Conservation (phyloP, 2,888 invertebrate genomes). For the Leptodirus hochenwartii region DNA sequence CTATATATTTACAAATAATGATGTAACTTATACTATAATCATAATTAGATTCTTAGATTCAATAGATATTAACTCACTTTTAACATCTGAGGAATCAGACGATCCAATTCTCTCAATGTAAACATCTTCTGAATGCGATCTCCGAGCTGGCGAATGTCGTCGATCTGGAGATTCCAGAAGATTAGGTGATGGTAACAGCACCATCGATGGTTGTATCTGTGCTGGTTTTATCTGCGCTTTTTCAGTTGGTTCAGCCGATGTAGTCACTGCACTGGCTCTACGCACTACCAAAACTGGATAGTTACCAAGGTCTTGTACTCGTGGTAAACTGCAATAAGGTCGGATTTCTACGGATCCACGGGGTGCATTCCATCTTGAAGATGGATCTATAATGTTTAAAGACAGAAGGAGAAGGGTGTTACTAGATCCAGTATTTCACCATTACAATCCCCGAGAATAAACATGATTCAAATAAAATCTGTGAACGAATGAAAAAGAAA, state of each 20-base stretch:
- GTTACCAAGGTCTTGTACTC: slow-evolving; percentile 30
- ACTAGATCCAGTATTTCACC: too few relatives aligned
- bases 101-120: slow-evolving; percentile 19
- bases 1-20: too few relatives aligned
- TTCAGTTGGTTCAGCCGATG: slow-evolving; percentile 10
- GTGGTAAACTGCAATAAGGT: slow-evolving; percentile 39
- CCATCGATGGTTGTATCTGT: slow-evolving; percentile 14
- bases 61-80: too few relatives aligned
- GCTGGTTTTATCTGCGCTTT: slow-evolving; percentile 10
- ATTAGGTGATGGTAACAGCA: too few relatives aligned
- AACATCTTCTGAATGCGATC: slow-evolving; percentile 24
- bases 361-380: slow-evolving; percentile 32
- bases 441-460: too few relatives aligned
- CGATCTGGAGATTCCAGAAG: too few relatives aligned
- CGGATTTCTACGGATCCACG: slow-evolving; percentile 35
- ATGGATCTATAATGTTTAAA: slow-evolving; percentile 31
- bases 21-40: too few relatives aligned
- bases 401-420: too few relatives aligned
- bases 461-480: too few relatives aligned
- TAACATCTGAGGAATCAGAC: too few relatives aligned
- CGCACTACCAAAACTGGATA: slow-evolving; percentile 24
- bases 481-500: too few relatives aligned
- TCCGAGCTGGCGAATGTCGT: slow-evolving; percentile 16
- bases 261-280: slow-evolving; percentile 13
- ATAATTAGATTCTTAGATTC: too few relatives aligned